These are phyloP conservation scores for Zaprionus capensis DNA, from an alignment of 1,140 invertebrate genomes.

Conservation along the genomic window DNA sequence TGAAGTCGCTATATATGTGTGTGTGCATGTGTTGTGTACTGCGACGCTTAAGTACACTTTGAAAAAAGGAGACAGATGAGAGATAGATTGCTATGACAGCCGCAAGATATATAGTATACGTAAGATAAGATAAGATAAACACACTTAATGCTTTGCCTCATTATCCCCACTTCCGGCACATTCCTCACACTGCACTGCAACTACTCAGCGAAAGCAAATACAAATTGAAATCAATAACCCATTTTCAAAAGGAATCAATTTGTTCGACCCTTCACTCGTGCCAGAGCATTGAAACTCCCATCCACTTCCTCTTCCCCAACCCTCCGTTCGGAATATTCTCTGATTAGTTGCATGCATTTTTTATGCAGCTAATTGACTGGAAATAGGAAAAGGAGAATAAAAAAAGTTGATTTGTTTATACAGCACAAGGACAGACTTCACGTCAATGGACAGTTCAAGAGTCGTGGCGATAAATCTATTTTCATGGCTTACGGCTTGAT, in stretches of 20 bases:
- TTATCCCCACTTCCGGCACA: neutral
- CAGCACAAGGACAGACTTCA: slow-evolving; percentile 34
- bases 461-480: slow-evolving; percentile 41
- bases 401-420: slow-evolving; percentile 59
- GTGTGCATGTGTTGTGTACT: neutral
- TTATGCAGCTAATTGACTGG: slow-evolving; percentile 62
- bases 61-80: neutral
- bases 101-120: neutral
- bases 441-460: slow-evolving; percentile 28
- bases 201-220: neutral
- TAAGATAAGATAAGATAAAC: slow-evolving; percentile 5
- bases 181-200: neutral
- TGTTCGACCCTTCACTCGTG: neutral
- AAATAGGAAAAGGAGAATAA: slow-evolving; percentile 32
- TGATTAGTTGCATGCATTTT: slow-evolving; percentile 52
- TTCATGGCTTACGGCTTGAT: slow-evolving; percentile 42
- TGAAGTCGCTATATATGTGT: neutral
- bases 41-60: neutral
- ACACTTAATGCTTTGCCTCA: slow-evolving; percentile 3
- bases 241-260: slow-evolving; percentile 8
- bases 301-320: neutral
- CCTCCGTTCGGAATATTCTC: neutral
- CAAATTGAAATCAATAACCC: slow-evolving; percentile 6
- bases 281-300: slow-evolving; percentile 35
- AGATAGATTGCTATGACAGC: neutral